These are phyloP conservation scores for Pteropus alecto DNA, from an alignment of 2,113 vertebrate genomes.

Conservation along the genomic window DNA sequence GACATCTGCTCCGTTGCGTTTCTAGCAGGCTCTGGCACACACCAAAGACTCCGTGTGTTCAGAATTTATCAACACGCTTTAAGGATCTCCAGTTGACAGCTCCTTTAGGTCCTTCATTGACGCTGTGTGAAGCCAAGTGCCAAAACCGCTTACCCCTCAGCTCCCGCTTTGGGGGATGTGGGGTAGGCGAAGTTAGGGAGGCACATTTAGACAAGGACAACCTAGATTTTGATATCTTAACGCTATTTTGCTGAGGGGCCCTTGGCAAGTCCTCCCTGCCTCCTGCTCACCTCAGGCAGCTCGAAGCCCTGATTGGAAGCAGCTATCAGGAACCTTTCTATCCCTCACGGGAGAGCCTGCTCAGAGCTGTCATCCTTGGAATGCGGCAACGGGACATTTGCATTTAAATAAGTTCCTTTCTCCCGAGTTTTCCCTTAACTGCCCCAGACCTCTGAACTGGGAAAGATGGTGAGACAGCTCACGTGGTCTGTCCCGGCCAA, in stretches of 20 bases:
- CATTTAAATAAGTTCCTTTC: background rate
- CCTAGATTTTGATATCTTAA: background rate
- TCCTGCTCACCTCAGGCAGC: background rate
- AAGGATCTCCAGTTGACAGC: background rate
- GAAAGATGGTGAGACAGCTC: background rate
- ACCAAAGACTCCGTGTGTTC: rapidly evolving
- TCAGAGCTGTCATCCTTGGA: background rate
- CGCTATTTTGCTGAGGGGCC: background rate
- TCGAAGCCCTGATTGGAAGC: background rate
- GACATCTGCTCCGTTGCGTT: too few relatives aligned
- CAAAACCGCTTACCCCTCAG: too few relatives aligned
- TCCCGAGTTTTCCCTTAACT: background rate
- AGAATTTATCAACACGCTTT: background rate
- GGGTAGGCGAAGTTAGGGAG: too few relatives aligned
- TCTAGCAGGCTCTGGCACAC: background rate
- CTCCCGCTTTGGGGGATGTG: background rate
- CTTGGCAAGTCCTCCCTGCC: background rate
- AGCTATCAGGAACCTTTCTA: background rate
- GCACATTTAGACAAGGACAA: background rate
- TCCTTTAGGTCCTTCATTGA: too few relatives aligned
- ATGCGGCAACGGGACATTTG: background rate
- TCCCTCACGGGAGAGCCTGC: background rate
- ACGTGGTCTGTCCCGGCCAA: rapidly evolving
- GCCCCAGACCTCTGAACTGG: background rate
- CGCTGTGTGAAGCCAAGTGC: background rate